Percentiles rank a stretch among this genome's conserved stretches.
Evolutionary conservation across 2,888 invertebrate genomes (phyloP).

Genomic region (Dryococelus australis): DNA sequence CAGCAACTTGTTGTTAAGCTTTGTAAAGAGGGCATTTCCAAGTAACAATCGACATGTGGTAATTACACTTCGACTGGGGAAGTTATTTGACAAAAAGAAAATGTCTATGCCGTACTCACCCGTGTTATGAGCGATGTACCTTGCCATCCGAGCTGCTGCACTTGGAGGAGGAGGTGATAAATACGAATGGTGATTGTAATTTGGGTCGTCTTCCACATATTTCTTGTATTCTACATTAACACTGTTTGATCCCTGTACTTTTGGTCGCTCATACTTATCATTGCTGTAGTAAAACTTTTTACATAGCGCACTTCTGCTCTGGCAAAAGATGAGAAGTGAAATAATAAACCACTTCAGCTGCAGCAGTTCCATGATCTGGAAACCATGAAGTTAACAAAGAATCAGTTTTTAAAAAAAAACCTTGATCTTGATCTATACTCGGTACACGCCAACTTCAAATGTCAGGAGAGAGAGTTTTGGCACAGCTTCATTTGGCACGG

Average conservation of each 20-base stretch:
- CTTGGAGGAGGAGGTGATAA: conserved; percentile 63
- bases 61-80: no score
- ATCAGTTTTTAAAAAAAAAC: background rate
- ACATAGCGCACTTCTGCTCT: background rate
- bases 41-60: no score
- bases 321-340: background rate
- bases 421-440: background rate
- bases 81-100: no score
- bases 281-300: background rate
- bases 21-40: no score
- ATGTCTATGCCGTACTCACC: conserved; percentile 59
- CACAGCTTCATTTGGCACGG: background rate
- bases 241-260: background rate
- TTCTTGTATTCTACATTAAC: background rate
- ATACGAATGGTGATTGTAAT: background rate
- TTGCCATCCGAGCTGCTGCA: conserved; percentile 71
- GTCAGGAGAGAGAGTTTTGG: background rate
- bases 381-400: background rate
- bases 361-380: background rate
- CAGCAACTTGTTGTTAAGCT: no score
- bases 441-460: background rate
- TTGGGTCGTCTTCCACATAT: background rate
- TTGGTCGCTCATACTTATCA: background rate
- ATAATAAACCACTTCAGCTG: background rate
- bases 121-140: conserved; percentile 75